Evolutionary conservation across 2,888 invertebrate species (phyloP), one percentile per base, ranked within the genome.

Genomic region (Globia sparganii): DNA sequence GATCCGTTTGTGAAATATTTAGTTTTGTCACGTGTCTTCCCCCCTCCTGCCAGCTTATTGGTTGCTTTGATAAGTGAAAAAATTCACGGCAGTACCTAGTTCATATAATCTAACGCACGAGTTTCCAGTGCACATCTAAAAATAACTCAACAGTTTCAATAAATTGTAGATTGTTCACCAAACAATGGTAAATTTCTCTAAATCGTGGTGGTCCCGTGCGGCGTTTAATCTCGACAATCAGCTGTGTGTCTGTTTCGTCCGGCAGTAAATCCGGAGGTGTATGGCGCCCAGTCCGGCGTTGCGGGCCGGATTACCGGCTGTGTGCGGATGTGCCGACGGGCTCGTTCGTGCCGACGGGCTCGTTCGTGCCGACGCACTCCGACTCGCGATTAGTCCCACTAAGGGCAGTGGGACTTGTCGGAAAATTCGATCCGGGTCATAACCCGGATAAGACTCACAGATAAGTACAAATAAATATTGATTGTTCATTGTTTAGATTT

Each of bases 211-310:
- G 87, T 88, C 86, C 85, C 82, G 37, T 15, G 34, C 58, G 86
- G 81, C 89, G 89, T 91, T 94, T 95, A 95, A 95, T 95, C 95
- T 95, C 93, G 91, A 95, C 94, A 94, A 95, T 95, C 94, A 94
- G 88, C 91, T 87, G 91, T 91, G 88, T 90, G 91, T 93, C 92
- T 94, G 93, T 95, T 96, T 95, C 92, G 93, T 93, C 94, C 86
- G 92, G 89, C 94, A 94, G 94, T 94, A 94, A 94, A 94, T 91
- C 94, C 93, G 89, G 86, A 87, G 89, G 83, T 83, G 88, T 87
- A 85, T 82, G 78, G 80, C 86, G 89, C 85, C 87, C 80, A 88
- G 89, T 88, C 90, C 91, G 91, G 89, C 88, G 89, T 84, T 80
- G 88, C 88, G 94, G 95, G 94, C 95, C 73, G 83, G 84, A 86